These are phyloP conservation scores for Pomatorhinus ruficollis DNA, from an alignment of 2,113 vertebrate species.

Conservation along the genomic window DNA sequence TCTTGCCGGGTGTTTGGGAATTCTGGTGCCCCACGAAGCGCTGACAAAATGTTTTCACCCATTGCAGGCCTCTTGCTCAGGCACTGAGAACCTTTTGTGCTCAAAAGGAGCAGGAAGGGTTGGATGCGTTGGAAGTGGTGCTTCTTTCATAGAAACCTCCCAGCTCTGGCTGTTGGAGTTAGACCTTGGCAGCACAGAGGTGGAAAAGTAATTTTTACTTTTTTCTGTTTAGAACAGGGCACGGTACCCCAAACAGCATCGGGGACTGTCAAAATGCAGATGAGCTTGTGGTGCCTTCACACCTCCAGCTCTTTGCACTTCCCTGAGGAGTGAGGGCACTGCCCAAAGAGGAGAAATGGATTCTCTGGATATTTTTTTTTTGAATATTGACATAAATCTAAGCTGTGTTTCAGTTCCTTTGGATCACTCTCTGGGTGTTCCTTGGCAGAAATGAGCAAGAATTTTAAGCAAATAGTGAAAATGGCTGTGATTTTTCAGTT, in stretches of 20 bases:
- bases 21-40: neutral
- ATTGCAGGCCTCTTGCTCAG: neutral
- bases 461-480: neutral
- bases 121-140: neutral
- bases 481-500: neutral
- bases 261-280: neutral
- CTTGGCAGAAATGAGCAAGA: neutral
- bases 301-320: neutral
- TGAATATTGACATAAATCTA: neutral
- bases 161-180: neutral
- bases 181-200: neutral
- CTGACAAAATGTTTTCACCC: neutral
- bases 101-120: neutral
- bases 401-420: neutral
- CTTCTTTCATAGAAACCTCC: neutral
- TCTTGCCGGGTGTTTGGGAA: neutral
- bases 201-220: neutral
- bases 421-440: neutral
- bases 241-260: neutral
- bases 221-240: neutral
- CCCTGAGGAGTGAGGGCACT: no score
- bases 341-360: no score
- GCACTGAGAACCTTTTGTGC: neutral
- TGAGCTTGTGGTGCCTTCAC: neutral
- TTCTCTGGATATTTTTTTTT: neutral